A percentile compares a stretch with the other conserved stretches of the same genome.
Conservation (phyloP, 1,140 invertebrate genomes). For the Drosophila ercepeae region DNA sequence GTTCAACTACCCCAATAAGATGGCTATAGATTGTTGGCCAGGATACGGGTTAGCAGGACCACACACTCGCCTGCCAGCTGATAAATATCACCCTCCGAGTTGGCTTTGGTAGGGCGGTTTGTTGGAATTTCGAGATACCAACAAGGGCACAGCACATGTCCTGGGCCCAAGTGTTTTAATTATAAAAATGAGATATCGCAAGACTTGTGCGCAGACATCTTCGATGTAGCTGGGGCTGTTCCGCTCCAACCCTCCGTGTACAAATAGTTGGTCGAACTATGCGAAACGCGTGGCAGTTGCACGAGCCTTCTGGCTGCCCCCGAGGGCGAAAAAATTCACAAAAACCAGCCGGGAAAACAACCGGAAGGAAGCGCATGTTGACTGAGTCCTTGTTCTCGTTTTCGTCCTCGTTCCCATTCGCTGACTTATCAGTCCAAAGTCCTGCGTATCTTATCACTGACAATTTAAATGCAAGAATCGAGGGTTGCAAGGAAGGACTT, state of each 20-base stretch:
- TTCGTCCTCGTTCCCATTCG: constrained; percentile 30
- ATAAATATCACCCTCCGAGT: constrained; percentile 49
- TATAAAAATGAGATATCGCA: constrained; percentile 60
- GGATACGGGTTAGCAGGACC: constrained; percentile 50
- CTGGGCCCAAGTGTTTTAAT: constrained; percentile 58
- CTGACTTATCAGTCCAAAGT: constrained; percentile 20
- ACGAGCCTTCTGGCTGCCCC: constrained; percentile 41
- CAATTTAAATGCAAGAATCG: constrained; percentile 47
- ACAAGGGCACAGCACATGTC: constrained; percentile 32
- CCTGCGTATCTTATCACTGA: constrained; percentile 50
- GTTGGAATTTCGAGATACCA: constrained; percentile 31
- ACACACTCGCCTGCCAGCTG: constrained; percentile 50
- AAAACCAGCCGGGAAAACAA: constrained; percentile 11
- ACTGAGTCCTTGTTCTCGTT: constrained; percentile 35
- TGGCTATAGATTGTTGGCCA: constrained; percentile 39
- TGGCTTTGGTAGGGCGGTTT: constrained; percentile 37
- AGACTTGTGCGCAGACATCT: constrained; percentile 41
- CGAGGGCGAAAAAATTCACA: constrained; percentile 3
- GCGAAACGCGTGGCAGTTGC: constrained; percentile 42
- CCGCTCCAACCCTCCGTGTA: constrained; percentile 16
- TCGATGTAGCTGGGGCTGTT: constrained; percentile 21
- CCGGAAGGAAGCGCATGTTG: constrained; percentile 42
- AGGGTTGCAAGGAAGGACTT: constrained; percentile 19
- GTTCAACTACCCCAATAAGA: constrained; percentile 46
- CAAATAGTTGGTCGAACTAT: constrained; percentile 33